Percentiles rank a stretch among this genome's conserved stretches.
These are phyloP conservation scores for Hydra vulgaris DNA, from an alignment of 30 jellyfish, hydroid and myxozoan species.

Conservation along the genomic window DNA sequence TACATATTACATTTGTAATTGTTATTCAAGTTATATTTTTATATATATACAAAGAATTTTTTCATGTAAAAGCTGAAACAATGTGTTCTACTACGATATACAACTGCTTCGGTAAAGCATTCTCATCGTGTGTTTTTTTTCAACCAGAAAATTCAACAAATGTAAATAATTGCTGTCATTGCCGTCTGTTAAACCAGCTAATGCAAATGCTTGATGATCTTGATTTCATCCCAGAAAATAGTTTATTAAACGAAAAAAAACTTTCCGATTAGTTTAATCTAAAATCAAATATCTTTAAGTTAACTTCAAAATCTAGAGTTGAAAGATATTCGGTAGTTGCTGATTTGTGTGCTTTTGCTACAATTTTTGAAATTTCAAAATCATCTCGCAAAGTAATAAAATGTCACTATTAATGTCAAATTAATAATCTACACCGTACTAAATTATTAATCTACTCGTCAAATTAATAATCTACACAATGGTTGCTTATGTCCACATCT, in stretches of 20 bases:
- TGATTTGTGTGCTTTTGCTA: background rate
- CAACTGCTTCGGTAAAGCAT: background rate
- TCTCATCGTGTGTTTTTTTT: background rate
- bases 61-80: background rate
- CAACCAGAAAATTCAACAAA: background rate
- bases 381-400: background rate
- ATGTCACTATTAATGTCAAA: background rate
- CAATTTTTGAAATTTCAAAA: background rate
- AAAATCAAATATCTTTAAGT: background rate
- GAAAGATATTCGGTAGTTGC: slow-evolving; percentile 2
- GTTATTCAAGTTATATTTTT: no score
- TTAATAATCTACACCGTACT: no score
- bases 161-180: background rate
- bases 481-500: background rate
- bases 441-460: background rate
- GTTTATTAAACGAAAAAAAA: background rate
- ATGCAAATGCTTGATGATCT: background rate
- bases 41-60: background rate
- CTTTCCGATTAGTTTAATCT: background rate
- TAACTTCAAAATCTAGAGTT: background rate
- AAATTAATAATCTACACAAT: background rate
- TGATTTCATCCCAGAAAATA: background rate
- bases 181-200: background rate
- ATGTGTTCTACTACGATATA: background rate
- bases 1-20: no score